Evolutionary conservation across 2,113 vertebrate species (phyloP).

Genomic region (Eptesicus fuscus): DNA sequence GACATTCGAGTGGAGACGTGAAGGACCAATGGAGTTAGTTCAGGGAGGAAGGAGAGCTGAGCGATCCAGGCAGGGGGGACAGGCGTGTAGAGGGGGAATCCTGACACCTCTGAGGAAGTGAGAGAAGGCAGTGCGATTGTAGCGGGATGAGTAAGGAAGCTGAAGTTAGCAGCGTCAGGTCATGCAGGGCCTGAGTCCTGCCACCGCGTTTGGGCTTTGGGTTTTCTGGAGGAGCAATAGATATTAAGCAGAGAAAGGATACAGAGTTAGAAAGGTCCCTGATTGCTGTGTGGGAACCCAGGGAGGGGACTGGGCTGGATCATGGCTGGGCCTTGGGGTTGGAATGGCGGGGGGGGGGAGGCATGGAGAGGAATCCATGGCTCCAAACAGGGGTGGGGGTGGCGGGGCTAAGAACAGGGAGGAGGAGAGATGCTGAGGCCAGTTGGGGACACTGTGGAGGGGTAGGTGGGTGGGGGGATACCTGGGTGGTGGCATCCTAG

Average conservation of each 20-base stretch:
- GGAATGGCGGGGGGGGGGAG: neutral
- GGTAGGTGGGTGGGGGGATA: neutral
- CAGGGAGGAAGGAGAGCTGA: neutral
- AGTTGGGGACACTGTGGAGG: neutral
- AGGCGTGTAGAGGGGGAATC: neutral
- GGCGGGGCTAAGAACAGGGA: neutral
- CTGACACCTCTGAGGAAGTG: conserved; percentile 9
- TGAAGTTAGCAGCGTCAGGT: neutral
- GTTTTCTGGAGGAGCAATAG: neutral
- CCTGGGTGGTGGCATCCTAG: neutral
- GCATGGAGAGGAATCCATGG: neutral
- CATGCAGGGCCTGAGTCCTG: neutral
- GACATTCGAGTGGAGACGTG: neutral
- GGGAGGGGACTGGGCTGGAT: neutral
- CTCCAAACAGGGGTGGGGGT: neutral
- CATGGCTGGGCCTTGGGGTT: neutral
- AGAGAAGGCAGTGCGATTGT: neutral
- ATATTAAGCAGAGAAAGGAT: neutral
- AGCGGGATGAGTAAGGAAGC: neutral
- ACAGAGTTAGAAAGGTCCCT: neutral
- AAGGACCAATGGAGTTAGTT: neutral
- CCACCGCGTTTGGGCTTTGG: neutral
- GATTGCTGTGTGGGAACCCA: neutral
- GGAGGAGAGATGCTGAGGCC: neutral
- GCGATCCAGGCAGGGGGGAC: neutral